Evolutionary conservation across 2,113 vertebrate species (phyloP).

Genomic region (Rhinopomastus cyanomelas): DNA sequence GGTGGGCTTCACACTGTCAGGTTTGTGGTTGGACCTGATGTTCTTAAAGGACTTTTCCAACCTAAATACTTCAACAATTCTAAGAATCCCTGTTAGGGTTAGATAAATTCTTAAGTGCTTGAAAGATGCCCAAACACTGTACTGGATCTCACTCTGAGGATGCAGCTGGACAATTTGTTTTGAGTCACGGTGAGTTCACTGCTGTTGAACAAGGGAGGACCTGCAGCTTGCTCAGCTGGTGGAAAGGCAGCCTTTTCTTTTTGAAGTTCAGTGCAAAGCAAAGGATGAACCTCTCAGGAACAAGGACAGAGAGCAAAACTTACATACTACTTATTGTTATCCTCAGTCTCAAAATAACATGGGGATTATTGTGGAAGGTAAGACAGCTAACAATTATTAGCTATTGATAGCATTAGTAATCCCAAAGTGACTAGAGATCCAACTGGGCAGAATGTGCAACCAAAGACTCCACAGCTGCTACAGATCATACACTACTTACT

Average conservation of each 20-base stretch:
- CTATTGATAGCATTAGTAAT: neutral
- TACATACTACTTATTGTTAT: neutral
- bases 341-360: neutral
- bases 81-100: neutral
- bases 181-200: neutral
- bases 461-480: constrained; percentile 41
- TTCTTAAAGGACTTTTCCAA: neutral
- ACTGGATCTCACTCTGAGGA: neutral
- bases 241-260: neutral
- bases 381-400: neutral
- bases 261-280: neutral
- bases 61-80: neutral
- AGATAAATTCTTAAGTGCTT: neutral
- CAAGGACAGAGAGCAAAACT: neutral
- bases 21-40: too few relatives aligned
- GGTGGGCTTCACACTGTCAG: too few relatives aligned
- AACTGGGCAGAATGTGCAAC: neutral
- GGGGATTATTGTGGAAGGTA: neutral
- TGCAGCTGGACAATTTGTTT: neutral
- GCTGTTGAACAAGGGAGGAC: neutral
- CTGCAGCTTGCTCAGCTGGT: neutral
- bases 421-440: neutral
- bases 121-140: neutral
- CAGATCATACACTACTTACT: constrained; percentile 35
- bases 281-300: neutral